Evolutionary conservation across 2,113 vertebrate genomes (phyloP).

Genomic region (Pycnonotus jocosus): DNA sequence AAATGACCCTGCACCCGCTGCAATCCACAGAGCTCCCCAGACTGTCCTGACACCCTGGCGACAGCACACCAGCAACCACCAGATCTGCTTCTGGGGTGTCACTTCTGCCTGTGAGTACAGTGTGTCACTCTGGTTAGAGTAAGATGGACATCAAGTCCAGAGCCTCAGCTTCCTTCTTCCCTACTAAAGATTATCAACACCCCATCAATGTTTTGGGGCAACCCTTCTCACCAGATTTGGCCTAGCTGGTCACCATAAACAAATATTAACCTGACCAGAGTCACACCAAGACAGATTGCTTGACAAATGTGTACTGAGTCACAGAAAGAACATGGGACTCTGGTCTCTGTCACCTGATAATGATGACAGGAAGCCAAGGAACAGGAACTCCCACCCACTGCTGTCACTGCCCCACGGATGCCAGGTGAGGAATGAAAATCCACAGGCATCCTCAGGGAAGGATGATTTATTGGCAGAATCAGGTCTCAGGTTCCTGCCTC

Average conservation of each 20-base stretch:
- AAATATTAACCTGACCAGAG: neutral
- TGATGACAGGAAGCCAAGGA: neutral
- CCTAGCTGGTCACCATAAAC: neutral
- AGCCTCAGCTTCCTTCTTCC: neutral
- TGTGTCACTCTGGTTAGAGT: neutral
- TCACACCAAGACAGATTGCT: neutral
- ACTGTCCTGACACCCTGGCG: neutral
- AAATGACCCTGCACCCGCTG: fast-evolving
- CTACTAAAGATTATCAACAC: neutral
- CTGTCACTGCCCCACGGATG: neutral
- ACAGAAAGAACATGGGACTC: neutral
- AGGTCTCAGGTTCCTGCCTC: neutral
- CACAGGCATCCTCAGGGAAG: neutral
- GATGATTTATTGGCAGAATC: neutral
- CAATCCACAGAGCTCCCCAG: neutral
- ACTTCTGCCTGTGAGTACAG: neutral
- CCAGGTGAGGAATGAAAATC: neutral
- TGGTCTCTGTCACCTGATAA: neutral
- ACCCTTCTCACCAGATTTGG: neutral
- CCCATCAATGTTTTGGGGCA: neutral
- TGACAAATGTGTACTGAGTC: neutral
- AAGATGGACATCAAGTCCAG: neutral
- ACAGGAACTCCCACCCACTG: fast-evolving
- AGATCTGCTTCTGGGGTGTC: neutral
- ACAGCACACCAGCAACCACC: neutral